Percentiles rank a stretch among this genome's conserved stretches.
phyloP scores from a whole-genome alignment of 1,140 invertebrate genomes.

The Drosophila virilis region DNA sequence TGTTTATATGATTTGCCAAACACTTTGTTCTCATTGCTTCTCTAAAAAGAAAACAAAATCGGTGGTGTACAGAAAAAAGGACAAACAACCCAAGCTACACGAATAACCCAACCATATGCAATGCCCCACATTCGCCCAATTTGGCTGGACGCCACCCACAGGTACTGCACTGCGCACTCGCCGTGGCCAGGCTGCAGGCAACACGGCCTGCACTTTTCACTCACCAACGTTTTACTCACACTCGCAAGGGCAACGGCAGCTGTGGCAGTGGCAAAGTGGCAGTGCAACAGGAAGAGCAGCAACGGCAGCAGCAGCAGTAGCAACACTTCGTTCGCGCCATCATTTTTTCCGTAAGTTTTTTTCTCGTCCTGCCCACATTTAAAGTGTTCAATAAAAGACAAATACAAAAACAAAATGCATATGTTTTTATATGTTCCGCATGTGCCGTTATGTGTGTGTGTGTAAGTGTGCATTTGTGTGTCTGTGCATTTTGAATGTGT shows the following conservation, averaged over 20 bases:
- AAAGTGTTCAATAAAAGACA: conserved; percentile 21
- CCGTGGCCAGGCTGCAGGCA: conserved; percentile 19
- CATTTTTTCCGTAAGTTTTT: conserved; percentile 12
- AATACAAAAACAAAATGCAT: not conserved
- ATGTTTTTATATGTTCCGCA: not conserved
- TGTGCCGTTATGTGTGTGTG: not conserved
- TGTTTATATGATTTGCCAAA: conserved; percentile 44
- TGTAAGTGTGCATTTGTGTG: conserved; percentile 1
- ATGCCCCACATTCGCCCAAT: not conserved
- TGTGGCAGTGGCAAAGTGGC: conserved; percentile 17
- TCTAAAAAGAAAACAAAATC: conserved; percentile 23
- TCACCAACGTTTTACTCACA: conserved; percentile 35
- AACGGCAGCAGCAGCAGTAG: not conserved
- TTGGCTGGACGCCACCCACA: conserved; percentile 9
- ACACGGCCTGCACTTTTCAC: conserved; percentile 42
- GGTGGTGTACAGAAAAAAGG: conserved; percentile 53
- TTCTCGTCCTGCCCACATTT: conserved; percentile 1
- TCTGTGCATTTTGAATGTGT: conserved; percentile 5
- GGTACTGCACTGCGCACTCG: conserved; percentile 45
- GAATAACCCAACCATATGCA: not conserved
- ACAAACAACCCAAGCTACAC: conserved; percentile 12
- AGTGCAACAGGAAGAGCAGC: conserved; percentile 36
- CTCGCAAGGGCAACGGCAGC: conserved; percentile 17
- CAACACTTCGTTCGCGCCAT: conserved; percentile 16
- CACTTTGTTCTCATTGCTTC: conserved; percentile 36